phyloP scores from a whole-genome alignment of 2,113 vertebrate species.

The Apus apus region DNA sequence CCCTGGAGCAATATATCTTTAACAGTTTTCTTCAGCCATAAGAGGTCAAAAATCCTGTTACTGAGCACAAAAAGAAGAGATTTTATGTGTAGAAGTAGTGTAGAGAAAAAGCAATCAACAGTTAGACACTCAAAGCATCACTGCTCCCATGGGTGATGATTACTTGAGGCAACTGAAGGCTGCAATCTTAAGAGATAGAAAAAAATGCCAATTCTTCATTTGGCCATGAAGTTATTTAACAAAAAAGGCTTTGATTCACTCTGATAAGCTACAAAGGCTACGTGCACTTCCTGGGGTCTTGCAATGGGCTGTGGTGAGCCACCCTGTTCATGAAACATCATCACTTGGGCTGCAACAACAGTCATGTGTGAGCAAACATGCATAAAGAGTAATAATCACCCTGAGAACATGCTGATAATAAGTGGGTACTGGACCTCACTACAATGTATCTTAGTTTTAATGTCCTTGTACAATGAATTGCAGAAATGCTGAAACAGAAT shows the following conservation, averaged over 20 bases:
- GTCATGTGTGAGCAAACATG: neutral
- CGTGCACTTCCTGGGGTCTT: neutral
- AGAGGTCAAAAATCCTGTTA: constrained; percentile 29
- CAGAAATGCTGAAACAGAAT: neutral
- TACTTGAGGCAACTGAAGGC: neutral
- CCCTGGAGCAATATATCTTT: constrained; percentile 31
- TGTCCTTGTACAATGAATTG: neutral
- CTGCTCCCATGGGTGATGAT: neutral
- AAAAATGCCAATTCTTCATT: constrained; percentile 14
- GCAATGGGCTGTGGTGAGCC: neutral
- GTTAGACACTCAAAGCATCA: neutral
- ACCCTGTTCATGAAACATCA: neutral
- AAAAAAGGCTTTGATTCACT: neutral
- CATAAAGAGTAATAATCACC: neutral
- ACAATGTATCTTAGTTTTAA: neutral
- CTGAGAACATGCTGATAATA: neutral
- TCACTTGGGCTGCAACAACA: neutral
- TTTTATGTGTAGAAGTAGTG: neutral
- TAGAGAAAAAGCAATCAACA: constrained; percentile 20
- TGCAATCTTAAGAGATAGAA: neutral
- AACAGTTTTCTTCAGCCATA: constrained; percentile 32
- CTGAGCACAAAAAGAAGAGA: constrained; percentile 41
- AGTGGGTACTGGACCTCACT: neutral
- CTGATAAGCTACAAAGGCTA: constrained; percentile 22
- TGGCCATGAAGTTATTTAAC: constrained; percentile 6